A percentile compares a stretch with the other conserved stretches of the same genome.
Evolutionary conservation across 2,113 vertebrate genomes (phyloP).

Genomic region (Pandion haliaetus): DNA sequence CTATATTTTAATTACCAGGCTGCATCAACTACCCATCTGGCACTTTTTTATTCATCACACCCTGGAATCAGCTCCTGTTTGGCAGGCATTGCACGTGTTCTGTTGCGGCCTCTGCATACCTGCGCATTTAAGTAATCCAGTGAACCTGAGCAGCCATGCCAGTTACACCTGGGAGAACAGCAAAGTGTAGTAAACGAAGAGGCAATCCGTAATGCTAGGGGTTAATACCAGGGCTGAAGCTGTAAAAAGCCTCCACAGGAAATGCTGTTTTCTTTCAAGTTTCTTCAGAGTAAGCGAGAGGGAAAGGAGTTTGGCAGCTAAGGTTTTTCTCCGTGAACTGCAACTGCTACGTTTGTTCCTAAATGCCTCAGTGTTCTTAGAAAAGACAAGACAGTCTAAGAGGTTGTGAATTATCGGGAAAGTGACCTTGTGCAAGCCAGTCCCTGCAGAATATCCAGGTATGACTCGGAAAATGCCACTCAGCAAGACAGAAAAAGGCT

Average conservation of each 20-base stretch:
- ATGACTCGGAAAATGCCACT: neutral
- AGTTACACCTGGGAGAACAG: neutral
- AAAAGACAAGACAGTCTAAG: neutral
- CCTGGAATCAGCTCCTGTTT: neutral
- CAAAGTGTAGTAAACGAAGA: neutral
- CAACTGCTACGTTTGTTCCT: neutral
- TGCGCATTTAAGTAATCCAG: neutral
- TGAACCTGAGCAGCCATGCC: neutral
- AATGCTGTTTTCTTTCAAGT: neutral
- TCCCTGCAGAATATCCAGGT: neutral
- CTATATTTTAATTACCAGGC: neutral
- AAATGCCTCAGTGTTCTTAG: neutral
- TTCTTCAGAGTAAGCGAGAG: neutral
- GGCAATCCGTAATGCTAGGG: neutral
- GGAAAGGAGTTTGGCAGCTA: neutral
- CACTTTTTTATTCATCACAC: neutral
- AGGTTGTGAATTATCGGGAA: neutral
- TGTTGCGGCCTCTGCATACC: neutral
- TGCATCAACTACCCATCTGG: neutral
- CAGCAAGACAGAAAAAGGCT: neutral
- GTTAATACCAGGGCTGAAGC: neutral
- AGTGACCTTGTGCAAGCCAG: neutral
- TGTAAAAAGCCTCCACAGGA: neutral
- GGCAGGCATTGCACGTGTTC: neutral
- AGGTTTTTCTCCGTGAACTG: neutral